Percentiles rank a stretch among this genome's conserved stretches.
phyloP scores from a whole-genome alignment of 2,888 invertebrate genomes.

The Notodonta dromedarius region DNA sequence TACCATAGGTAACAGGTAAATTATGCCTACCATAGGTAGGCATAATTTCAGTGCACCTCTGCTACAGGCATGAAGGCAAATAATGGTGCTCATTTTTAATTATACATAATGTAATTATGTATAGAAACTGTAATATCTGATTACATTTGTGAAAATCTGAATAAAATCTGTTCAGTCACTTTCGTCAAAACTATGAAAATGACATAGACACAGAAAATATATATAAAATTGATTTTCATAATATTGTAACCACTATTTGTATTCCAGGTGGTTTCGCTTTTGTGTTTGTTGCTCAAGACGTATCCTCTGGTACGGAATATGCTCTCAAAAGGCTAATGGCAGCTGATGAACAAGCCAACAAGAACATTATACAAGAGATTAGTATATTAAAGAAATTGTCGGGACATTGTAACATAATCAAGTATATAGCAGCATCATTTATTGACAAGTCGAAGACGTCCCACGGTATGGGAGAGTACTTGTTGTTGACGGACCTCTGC shows the following conservation, averaged over 20 bases:
- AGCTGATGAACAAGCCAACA: slow-evolving; percentile 91
- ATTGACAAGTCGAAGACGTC: slow-evolving; percentile 91
- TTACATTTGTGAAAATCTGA: too few species aligned
- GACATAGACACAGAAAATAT: too few species aligned
- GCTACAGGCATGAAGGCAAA: too few species aligned
- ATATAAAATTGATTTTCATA: neutral
- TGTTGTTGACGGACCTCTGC: slow-evolving; percentile 96
- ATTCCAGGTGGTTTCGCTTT: slow-evolving; percentile 97
- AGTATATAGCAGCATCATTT: slow-evolving; percentile 93
- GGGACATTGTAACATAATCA: slow-evolving; percentile 96
- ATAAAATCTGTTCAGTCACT: too few species aligned
- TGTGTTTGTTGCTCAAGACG: slow-evolving; percentile 97
- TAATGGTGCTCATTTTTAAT: too few species aligned
- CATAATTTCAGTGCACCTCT: too few species aligned
- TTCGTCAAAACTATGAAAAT: too few species aligned
- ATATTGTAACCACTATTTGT: slow-evolving; percentile 14
- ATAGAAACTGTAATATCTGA: too few species aligned
- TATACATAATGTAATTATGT: too few species aligned
- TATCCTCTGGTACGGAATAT: slow-evolving; percentile 93
- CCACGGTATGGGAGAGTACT: slow-evolving; percentile 94
- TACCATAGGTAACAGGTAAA: too few species aligned
- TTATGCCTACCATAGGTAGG: too few species aligned
- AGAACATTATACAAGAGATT: slow-evolving; percentile 92
- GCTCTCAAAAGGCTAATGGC: slow-evolving; percentile 96
- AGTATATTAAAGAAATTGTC: slow-evolving; percentile 93